Conservation (phyloP, 2,888 invertebrate species). For the Charanyca ferruginea region DNA sequence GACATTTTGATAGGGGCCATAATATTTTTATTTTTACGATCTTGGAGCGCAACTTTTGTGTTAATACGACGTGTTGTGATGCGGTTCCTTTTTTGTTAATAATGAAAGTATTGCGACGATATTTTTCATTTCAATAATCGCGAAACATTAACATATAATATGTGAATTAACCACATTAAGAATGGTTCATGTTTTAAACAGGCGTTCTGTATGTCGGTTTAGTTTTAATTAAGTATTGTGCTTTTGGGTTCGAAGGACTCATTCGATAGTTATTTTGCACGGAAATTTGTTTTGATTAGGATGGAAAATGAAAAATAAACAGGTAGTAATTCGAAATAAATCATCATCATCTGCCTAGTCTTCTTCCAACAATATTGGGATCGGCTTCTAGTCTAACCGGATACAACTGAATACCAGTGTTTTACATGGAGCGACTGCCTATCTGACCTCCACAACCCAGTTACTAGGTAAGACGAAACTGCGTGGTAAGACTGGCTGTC, state of each 20-base stretch:
- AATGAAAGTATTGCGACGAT: constrained; percentile 50
- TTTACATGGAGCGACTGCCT: too few relatives aligned
- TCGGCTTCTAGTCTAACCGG: too few relatives aligned
- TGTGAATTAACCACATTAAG: constrained; percentile 21
- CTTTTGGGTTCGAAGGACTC: constrained; percentile 9
- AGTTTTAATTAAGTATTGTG: constrained; percentile 31
- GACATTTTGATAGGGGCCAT: constrained; percentile 67
- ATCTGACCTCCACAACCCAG: too few relatives aligned
- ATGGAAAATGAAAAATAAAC: too few relatives aligned
- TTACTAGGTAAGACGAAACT: too few relatives aligned
- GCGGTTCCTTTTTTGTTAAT: constrained; percentile 53
- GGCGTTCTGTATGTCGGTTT: constrained; percentile 20
- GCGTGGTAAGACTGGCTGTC: too few relatives aligned
- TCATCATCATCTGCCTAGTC: too few relatives aligned
- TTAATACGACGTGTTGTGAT: constrained; percentile 60
- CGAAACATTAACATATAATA: constrained; percentile 50
- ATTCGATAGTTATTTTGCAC: too few relatives aligned
- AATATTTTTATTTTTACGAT: constrained; percentile 74
- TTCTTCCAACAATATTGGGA: too few relatives aligned
- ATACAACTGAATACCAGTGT: too few relatives aligned
- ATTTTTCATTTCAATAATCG: constrained; percentile 56
- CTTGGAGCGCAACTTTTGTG: constrained; percentile 54
- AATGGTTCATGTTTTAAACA: constrained; percentile 7
- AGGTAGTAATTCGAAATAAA: too few relatives aligned
- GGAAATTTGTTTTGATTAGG: too few relatives aligned